These are phyloP conservation scores for Sialis fuliginosa DNA, from an alignment of 2,888 invertebrate genomes.

Conservation along the genomic window DNA sequence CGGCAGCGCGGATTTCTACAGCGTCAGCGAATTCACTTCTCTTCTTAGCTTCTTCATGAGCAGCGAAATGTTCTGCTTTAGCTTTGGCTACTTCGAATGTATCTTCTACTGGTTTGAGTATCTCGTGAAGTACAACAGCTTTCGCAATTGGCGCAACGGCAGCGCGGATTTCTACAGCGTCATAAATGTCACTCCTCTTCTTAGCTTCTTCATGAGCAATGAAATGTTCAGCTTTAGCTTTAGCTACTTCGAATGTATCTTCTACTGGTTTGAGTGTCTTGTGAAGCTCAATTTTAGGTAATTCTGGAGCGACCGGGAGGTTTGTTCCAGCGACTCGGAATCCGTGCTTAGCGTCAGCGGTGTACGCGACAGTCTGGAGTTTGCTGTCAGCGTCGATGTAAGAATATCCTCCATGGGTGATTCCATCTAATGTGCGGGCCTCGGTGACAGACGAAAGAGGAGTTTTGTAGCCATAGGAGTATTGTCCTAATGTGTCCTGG, in stretches of 20 bases:
- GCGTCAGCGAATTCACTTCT: neutral
- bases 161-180: neutral
- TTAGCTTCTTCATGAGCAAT: conserved; percentile 22
- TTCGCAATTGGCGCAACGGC: too few relatives aligned
- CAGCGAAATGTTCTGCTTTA: neutral
- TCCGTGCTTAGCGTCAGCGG: conserved; percentile 34
- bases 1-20: too few relatives aligned
- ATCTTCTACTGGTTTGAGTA: too few relatives aligned
- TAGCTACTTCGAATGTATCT: conserved; percentile 29
- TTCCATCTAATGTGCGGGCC: conserved; percentile 34
- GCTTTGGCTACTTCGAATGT: conserved; percentile 2
- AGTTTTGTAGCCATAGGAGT: conserved; percentile 40
- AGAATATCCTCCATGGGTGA: conserved; percentile 39
- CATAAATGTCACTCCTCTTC: conserved; percentile 10
- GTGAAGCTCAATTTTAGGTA: conserved; percentile 17
- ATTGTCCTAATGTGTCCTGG: conserved; percentile 41
- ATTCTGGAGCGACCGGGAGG: conserved; percentile 25
- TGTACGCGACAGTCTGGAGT: conserved; percentile 38
- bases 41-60: too few relatives aligned
- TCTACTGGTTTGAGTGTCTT: conserved; percentile 18
- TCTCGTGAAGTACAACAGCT: too few relatives aligned
- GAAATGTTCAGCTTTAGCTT: conserved; percentile 25
- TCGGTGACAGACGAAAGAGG: conserved; percentile 40
- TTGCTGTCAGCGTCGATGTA: conserved; percentile 41
- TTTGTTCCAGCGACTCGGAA: conserved; percentile 44